A percentile compares a stretch with the other conserved stretches of the same genome.
Evolutionary conservation across 2,113 vertebrate species (phyloP).

Genomic region (Zosterops japonicus): DNA sequence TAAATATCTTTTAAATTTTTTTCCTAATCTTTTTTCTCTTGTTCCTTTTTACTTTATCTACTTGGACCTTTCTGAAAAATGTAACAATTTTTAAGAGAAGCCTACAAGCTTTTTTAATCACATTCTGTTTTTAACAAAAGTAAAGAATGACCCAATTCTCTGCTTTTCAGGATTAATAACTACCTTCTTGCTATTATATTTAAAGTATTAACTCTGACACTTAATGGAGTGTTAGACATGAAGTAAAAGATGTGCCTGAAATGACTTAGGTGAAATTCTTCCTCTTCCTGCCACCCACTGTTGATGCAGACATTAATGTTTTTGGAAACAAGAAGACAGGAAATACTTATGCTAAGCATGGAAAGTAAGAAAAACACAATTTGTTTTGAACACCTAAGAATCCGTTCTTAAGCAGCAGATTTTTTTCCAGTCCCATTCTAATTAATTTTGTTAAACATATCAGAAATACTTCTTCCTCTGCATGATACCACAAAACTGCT

Average conservation of each 20-base stretch:
- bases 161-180: constrained; percentile 18
- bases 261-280: not conserved
- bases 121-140: constrained; percentile 15
- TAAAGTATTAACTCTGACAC: not conserved
- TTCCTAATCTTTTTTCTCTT: not conserved
- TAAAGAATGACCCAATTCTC: constrained; percentile 2
- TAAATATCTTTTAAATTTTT: not conserved
- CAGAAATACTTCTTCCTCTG: constrained; percentile 37
- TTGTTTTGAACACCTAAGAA: not conserved
- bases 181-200: not conserved
- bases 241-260: not conserved
- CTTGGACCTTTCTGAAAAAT: not conserved
- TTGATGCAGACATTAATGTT: not conserved
- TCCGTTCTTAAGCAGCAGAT: not conserved
- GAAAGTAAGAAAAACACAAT: not conserved
- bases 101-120: not conserved
- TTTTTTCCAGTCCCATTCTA: not conserved
- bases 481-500: constrained; percentile 28
- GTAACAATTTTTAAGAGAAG: not conserved
- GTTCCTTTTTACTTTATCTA: not conserved
- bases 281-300: not conserved
- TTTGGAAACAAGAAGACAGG: constrained; percentile 5
- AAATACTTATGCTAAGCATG: not conserved
- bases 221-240: not conserved
- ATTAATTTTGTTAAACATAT: constrained; percentile 33